phyloP scores from a whole-genome alignment of 2,113 vertebrate species.

The Pithys albifrons region DNA sequence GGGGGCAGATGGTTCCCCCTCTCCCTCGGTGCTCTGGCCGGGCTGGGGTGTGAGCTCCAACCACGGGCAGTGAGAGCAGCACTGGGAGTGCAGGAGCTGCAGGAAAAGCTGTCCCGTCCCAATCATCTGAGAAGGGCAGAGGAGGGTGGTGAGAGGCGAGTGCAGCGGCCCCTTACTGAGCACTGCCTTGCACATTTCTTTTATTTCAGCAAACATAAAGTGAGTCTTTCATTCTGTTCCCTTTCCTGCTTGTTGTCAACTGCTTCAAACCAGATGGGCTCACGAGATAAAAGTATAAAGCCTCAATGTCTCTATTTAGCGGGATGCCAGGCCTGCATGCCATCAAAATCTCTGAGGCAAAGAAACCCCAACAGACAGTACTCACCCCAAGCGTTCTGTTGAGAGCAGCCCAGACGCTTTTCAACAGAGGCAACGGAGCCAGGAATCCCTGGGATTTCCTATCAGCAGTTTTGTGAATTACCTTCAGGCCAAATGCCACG shows the following conservation, averaged over 20 bases:
- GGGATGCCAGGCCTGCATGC: slow-evolving; percentile 68
- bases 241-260: slow-evolving; percentile 78
- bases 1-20: not conserved
- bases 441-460: not conserved
- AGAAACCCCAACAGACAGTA: not conserved
- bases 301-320: slow-evolving; percentile 63
- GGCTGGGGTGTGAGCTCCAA: too few species aligned
- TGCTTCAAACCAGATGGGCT: slow-evolving; percentile 79
- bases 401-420: slow-evolving; percentile 2
- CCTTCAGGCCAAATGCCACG: not conserved
- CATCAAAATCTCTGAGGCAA: slow-evolving; percentile 39
- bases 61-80: not conserved
- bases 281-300: slow-evolving; percentile 74
- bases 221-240: slow-evolving; percentile 76
- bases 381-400: slow-evolving; percentile 2
- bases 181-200: slow-evolving; percentile 69
- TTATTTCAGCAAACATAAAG: slow-evolving; percentile 63
- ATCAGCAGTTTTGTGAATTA: slow-evolving; percentile 21
- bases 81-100: not conserved
- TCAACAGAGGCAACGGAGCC: not conserved
- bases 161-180: not conserved
- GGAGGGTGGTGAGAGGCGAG: not conserved
- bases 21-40: fast-evolving
- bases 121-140: not conserved
- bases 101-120: not conserved